Evolutionary conservation across 2,888 invertebrate genomes (phyloP).

Genomic region (Hirtodrosophila histrioides): DNA sequence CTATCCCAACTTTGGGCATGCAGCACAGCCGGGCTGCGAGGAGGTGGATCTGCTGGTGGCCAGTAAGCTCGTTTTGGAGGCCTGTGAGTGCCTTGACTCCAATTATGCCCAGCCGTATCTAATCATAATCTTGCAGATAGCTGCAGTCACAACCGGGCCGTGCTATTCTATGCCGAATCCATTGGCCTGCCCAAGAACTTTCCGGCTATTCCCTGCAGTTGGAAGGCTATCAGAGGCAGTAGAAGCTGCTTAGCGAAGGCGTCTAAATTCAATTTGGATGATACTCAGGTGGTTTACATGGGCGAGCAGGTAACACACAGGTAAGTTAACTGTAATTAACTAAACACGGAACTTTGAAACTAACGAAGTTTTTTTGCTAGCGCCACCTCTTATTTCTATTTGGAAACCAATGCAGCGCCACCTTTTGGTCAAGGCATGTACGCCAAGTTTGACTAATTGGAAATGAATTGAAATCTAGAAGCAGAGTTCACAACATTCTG

Average conservation of each 20-base stretch:
- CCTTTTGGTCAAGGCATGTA: slow-evolving; percentile 79
- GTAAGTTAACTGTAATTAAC: slow-evolving; percentile 52
- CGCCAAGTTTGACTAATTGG: slow-evolving; percentile 22
- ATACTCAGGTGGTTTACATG: slow-evolving; percentile 73
- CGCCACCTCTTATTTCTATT: slow-evolving; percentile 75
- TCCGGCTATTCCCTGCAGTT: slow-evolving; percentile 76
- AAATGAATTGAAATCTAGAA: not conserved
- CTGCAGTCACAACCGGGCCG: slow-evolving; percentile 84
- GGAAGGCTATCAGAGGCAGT: slow-evolving; percentile 57
- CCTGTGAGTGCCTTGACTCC: slow-evolving; percentile 63
- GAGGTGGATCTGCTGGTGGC: slow-evolving; percentile 77
- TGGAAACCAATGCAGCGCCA: slow-evolving; percentile 80
- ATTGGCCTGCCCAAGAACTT: slow-evolving; percentile 80
- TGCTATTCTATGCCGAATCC: slow-evolving; percentile 82
- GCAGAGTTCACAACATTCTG: not conserved
- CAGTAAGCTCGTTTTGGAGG: slow-evolving; percentile 74
- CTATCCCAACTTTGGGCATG: slow-evolving; percentile 82
- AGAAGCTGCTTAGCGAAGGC: slow-evolving; percentile 28
- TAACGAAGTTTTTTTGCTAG: slow-evolving; percentile 49
- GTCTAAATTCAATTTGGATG: slow-evolving; percentile 9
- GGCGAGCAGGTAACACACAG: slow-evolving; percentile 79
- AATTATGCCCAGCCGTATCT: too few species aligned
- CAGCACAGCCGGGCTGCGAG: slow-evolving; percentile 82
- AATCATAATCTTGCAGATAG: slow-evolving; percentile 57
- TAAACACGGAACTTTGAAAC: too few species aligned